Evolutionary conservation across 2,888 invertebrate species (phyloP).

Genomic region (Agrilus mali): DNA sequence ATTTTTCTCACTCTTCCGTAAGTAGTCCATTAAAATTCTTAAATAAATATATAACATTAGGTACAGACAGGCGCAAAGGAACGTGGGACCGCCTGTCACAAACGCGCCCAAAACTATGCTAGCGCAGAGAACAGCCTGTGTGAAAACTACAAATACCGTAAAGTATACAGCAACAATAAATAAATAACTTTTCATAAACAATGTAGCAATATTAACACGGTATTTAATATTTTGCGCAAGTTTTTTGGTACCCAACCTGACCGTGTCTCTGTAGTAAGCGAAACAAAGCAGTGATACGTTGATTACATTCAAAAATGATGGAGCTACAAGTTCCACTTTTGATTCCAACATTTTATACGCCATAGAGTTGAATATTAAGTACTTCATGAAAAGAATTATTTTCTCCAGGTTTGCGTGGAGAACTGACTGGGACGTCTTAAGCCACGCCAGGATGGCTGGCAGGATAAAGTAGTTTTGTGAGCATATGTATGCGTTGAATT

Average conservation of each 20-base stretch:
- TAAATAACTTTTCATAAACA: background rate
- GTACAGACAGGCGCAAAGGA: conserved; percentile 18
- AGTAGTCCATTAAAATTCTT: conserved; percentile 5
- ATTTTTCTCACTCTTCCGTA: conserved; percentile 3
- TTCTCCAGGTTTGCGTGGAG: conserved; percentile 21
- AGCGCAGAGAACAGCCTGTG: conserved; percentile 19
- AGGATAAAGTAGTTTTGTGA: conserved; percentile 27
- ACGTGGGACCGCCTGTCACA: conserved; percentile 22
- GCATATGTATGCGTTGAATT: conserved; percentile 29
- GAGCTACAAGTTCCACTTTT: background rate
- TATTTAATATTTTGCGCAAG: too few species aligned
- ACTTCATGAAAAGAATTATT: conserved; percentile 19
- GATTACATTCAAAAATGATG: background rate
- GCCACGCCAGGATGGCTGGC: conserved; percentile 24
- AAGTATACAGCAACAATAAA: conserved; percentile 18
- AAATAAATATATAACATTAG: conserved; percentile 14
- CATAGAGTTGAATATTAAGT: conserved; percentile 17
- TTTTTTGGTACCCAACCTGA: background rate
- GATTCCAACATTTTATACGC: conserved; percentile 16
- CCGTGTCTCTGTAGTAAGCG: background rate
- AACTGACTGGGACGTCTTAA: conserved; percentile 24
- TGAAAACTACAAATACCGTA: conserved; percentile 15
- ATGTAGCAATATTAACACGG: too few species aligned
- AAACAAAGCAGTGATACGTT: background rate
- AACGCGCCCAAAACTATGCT: conserved; percentile 17